A percentile compares a stretch with the other conserved stretches of the same genome.
Conservation (phyloP, 2,113 vertebrate genomes). For the Meriones unguiculatus region DNA sequence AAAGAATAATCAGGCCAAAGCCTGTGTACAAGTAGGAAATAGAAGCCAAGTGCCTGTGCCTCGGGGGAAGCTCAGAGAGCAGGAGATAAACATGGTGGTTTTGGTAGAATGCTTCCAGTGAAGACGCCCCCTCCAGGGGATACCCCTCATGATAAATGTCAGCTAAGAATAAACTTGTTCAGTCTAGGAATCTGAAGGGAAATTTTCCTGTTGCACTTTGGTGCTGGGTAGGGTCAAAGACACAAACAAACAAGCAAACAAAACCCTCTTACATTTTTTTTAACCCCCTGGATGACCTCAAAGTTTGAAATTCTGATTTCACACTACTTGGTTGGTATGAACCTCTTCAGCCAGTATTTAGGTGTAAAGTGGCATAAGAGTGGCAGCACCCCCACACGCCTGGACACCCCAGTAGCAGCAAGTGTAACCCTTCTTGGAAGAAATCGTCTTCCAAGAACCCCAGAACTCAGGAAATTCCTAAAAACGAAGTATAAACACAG, state of each 20-base stretch:
- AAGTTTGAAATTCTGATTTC: not conserved
- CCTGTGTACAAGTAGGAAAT: not conserved
- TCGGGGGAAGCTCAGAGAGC: not conserved
- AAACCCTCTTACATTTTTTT: not conserved
- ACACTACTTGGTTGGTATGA: not conserved
- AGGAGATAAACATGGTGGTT: not conserved
- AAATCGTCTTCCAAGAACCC: not conserved
- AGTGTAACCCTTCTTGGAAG: not conserved
- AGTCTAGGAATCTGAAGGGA: not conserved
- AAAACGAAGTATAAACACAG: not conserved
- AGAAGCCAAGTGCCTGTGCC: not conserved
- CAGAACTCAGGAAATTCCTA: not conserved
- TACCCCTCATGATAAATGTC: not conserved
- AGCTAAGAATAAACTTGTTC: constrained; percentile 10
- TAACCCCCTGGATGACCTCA: not conserved
- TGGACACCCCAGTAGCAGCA: not conserved
- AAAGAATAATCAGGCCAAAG: not conserved
- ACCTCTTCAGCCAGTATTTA: not conserved
- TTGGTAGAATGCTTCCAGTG: not conserved
- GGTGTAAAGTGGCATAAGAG: not conserved
- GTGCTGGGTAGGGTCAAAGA: not conserved
- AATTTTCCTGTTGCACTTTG: not conserved
- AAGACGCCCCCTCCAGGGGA: not conserved
- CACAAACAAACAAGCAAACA: not conserved
- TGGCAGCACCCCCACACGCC: not conserved